A percentile compares a stretch with the other conserved stretches of the same genome.
Evolutionary conservation across 2,797 vertebrate genomes (phyloP).

Genomic region (Chelidonichthys spinosus): DNA sequence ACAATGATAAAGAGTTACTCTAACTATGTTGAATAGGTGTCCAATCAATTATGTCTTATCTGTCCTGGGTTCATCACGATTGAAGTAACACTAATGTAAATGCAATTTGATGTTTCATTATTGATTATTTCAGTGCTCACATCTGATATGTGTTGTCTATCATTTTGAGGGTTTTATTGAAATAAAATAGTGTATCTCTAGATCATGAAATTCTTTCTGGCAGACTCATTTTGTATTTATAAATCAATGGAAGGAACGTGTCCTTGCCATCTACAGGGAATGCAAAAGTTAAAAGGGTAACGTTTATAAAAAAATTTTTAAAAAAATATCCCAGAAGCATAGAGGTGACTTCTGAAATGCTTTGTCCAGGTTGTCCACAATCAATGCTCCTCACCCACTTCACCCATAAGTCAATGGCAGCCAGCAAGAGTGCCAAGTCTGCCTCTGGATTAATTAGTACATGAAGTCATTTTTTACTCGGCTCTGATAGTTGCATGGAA

Average conservation of each 20-base stretch:
- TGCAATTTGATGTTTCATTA: neutral
- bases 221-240: neutral
- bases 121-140: neutral
- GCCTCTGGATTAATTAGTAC: constrained; percentile 37
- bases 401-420: neutral
- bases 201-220: too few species aligned
- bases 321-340: neutral
- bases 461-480: constrained; percentile 12
- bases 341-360: neutral
- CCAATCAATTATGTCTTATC: neutral
- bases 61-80: neutral
- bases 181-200: neutral
- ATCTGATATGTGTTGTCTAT: neutral
- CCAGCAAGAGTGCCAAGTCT: neutral
- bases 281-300: neutral
- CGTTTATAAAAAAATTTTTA: neutral
- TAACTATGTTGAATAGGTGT: neutral
- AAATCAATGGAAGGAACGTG: neutral
- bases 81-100: too few species aligned
- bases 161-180: too few species aligned
- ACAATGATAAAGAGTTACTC: neutral
- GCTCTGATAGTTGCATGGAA: constrained; percentile 1
- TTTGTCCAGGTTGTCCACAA: neutral
- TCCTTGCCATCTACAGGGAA: neutral
- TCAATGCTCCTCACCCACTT: neutral